Percentiles rank a stretch among this genome's conserved stretches.
These are phyloP conservation scores for Ceuthmochares aereus DNA, from an alignment of 2,113 vertebrate genomes.

Conservation along the genomic window DNA sequence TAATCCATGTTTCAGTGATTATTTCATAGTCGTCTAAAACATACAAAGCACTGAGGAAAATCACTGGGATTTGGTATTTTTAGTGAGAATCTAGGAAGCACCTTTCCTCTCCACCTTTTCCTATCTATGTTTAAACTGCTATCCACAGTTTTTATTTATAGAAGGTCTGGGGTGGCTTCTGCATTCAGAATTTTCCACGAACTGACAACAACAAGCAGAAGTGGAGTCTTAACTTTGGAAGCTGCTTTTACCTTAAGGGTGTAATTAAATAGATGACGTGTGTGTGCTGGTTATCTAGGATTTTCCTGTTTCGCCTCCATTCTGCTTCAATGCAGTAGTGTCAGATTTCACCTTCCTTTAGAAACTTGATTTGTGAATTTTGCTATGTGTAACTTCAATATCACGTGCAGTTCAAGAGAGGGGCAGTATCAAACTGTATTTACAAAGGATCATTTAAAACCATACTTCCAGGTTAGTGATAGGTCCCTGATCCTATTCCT, in stretches of 20 bases:
- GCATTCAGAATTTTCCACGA: background rate
- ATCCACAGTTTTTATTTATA: background rate
- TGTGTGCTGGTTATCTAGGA: background rate
- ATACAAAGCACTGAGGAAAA: background rate
- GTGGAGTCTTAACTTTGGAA: background rate
- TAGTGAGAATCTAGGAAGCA: background rate
- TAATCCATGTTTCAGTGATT: background rate
- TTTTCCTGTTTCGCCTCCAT: background rate
- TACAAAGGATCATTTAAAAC: background rate
- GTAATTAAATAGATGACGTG: background rate
- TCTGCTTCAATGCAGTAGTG: background rate
- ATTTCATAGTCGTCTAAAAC: background rate
- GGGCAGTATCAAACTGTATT: background rate
- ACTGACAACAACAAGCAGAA: background rate
- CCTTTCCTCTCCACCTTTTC: background rate
- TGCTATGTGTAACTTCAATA: background rate
- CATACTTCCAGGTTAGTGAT: background rate
- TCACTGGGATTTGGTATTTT: background rate
- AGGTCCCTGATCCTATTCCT: background rate
- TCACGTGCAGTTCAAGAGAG: background rate
- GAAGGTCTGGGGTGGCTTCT: background rate
- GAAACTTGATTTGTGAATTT: background rate
- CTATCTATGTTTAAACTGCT: background rate
- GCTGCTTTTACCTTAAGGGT: background rate
- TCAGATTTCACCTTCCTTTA: background rate